Evolutionary conservation across 2,888 invertebrate species (phyloP), one percentile per base, ranked within the genome.

Genomic region (Listrodromus nycthemerus): DNA sequence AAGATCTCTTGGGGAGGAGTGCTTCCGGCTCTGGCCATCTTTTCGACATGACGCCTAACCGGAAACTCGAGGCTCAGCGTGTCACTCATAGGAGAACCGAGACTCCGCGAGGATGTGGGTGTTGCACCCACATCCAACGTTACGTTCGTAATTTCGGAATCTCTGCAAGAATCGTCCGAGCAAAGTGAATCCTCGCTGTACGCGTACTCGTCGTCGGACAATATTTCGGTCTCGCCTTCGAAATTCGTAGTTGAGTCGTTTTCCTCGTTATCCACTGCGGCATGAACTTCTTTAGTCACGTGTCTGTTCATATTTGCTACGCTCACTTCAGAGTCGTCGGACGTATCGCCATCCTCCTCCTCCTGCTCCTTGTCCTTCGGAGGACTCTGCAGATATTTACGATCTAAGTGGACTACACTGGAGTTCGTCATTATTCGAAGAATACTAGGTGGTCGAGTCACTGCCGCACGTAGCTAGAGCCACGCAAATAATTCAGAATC

Each of bases 141-240:
- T 4, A 86, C 86, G 71, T 89, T 88, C n/a, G 87, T 87, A 6
- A 84, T 76, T 65, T 89, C 89, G 1, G 89, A 90, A 8, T 89
- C 89, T 21, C 87, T 81, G 27, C 66, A 87, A 8, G 90, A 90
- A 48, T 86, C 86, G 6, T 90, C 89, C 0, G 91, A 91, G 69
- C 86, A 89, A 61, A 90, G 87, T 1, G 91, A 91, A 6, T 92
- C 91, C 7, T 86, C 89, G 30, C 85, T 86, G 37, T 92, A 92
- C 24, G 87, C 84, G 33, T 90, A 90, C 83, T 91, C 89, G 10
- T 87, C 80, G 41, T 90, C 89, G 24, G 41, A 50, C 0, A 27
- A 37, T 33, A 86, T 80, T 27, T 82, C 81, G 24, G 19, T 50
- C 19, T 71, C 66, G 10, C 7, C 45, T 13, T 81, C 80, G 65